These are phyloP conservation scores for Barnardius zonarius DNA, from an alignment of 2,113 vertebrate genomes.

Conservation along the genomic window DNA sequence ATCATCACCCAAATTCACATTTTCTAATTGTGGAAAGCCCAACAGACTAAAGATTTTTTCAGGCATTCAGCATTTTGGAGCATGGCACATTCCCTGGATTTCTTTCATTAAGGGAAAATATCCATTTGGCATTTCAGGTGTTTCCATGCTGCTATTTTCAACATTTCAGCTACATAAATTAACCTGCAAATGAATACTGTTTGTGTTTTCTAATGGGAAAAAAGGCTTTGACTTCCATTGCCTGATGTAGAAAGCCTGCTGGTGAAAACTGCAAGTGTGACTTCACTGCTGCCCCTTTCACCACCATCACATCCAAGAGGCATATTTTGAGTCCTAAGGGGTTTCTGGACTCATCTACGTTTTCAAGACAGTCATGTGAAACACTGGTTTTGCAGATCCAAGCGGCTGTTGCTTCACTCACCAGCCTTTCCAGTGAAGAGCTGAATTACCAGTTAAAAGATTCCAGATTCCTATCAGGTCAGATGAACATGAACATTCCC, in stretches of 20 bases:
- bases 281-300: neutral
- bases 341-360: neutral
- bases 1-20: conserved; percentile 41
- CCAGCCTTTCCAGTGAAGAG: neutral
- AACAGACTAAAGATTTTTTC: conserved; percentile 3
- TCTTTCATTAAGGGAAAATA: neutral
- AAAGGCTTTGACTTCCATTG: neutral
- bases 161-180: neutral
- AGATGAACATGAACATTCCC: neutral
- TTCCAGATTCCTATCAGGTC: neutral
- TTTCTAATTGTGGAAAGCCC: conserved; percentile 30
- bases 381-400: neutral
- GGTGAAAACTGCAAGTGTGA: neutral
- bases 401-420: neutral
- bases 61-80: neutral
- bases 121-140: neutral
- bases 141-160: neutral
- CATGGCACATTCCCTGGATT: neutral
- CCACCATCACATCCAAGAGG: neutral
- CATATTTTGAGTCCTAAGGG: neutral
- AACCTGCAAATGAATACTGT: neutral
- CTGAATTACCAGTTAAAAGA: neutral
- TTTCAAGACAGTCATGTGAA: neutral
- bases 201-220: neutral
- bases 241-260: neutral